Conservation (phyloP, 2,888 invertebrate genomes). For the Melangyna quadrimaculata region DNA sequence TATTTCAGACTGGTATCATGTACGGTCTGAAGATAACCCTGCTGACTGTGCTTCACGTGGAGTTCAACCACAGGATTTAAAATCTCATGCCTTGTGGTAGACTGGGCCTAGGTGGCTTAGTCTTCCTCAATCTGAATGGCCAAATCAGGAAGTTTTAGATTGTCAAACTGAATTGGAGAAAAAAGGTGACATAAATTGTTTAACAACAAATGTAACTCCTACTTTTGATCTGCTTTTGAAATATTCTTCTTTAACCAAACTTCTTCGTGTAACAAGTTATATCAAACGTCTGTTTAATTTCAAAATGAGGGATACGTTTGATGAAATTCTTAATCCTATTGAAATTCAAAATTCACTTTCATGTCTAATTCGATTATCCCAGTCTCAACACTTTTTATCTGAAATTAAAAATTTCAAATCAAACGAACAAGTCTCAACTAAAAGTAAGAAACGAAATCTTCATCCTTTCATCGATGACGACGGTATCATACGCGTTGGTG, state of each 20-base stretch:
- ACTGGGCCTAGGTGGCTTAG: neutral
- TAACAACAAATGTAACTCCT: neutral
- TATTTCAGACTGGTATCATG: neutral
- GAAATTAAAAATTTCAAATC: neutral
- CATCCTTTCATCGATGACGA: constrained; percentile 15
- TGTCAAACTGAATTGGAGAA: constrained; percentile 7
- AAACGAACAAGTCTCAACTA: neutral
- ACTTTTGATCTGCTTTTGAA: neutral
- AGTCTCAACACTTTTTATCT: neutral
- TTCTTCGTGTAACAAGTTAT: neutral
- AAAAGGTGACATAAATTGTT: neutral
- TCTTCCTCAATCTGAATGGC: neutral
- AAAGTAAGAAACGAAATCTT: constrained; percentile 11
- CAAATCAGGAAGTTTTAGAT: neutral
- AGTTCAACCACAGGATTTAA: neutral
- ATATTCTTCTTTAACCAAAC: neutral
- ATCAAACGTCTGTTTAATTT: neutral
- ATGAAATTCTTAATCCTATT: neutral
- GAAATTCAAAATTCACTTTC: neutral
- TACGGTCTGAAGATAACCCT: neutral
- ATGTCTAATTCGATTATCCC: neutral
- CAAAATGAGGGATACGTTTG: neutral
- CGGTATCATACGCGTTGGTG: constrained; percentile 29
- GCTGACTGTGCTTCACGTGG: neutral
- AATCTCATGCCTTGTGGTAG: neutral